A percentile compares a stretch with the other conserved stretches of the same genome.
Conservation (phyloP, 2,113 vertebrate species). For the Chelonoidis abingdonii region DNA sequence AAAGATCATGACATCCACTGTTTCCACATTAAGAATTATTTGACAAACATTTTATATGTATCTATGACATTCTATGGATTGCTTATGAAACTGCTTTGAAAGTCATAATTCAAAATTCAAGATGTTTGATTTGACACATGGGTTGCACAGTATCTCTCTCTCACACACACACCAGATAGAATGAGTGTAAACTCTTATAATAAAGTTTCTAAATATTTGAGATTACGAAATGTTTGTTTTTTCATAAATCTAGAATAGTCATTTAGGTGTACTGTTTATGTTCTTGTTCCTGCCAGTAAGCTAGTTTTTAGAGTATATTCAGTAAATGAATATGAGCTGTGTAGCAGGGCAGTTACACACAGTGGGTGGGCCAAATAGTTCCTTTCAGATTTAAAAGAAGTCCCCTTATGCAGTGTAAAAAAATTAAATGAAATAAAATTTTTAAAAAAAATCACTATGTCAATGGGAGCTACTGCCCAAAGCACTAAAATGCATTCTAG, state of each 20-base stretch:
- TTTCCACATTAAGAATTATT: neutral
- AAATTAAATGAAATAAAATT: no score
- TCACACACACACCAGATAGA: neutral
- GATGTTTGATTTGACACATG: neutral
- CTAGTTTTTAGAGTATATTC: no score
- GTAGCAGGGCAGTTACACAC: no score
- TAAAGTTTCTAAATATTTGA: neutral
- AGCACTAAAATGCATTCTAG: no score
- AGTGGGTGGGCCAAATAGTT: no score
- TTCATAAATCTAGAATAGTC: fast-evolving
- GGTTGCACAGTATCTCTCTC: neutral
- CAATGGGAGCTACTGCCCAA: no score
- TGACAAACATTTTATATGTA: neutral
- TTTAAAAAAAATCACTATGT: no score
- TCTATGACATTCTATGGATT: neutral
- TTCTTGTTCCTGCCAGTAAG: neutral
- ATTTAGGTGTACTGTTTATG: neutral
- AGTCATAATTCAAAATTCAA: neutral
- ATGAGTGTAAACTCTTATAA: neutral
- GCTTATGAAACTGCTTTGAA: neutral
- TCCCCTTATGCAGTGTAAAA: no score
- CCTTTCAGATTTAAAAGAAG: no score
- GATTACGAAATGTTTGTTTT: neutral
- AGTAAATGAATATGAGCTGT: neutral
- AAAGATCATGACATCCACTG: neutral